Base-by-base conservation (phyloP, 1,140 invertebrate genomes). In the Leguminivora glycinivorella region DNA sequence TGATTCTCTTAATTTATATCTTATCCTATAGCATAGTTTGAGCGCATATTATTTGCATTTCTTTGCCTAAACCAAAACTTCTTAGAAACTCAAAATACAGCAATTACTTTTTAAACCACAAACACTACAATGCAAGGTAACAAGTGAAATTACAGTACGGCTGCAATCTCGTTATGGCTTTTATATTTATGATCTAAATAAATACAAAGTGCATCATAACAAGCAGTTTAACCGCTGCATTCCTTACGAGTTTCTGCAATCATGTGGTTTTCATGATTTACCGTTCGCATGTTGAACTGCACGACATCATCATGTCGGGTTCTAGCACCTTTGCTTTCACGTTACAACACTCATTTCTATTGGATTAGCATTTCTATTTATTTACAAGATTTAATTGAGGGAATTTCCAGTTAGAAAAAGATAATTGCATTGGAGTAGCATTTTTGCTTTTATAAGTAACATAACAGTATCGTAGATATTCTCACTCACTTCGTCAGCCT, bases 231-330 rank as follows among this genome's bases (percentile, higher is more conserved):
- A 6, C 43, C 7, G 17, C 1, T 9, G 19, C 19, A 22, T 52
- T 52, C 9, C 17, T 22, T 22, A 17, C 7, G 47, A 22, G 19
- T 22, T 52, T 52, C 47, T 22, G 19, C 17, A 22, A 52, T 52
- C 19, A 52, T 52, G 47, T 52, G 47, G 47, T 52, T 22, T 52
- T 52, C 14, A 52, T 52, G 47, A 52, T 22, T 52, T 52, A 22
- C 47, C n/a, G 17, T 52, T 52, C 22, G 47, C 47, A 52, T 52
- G 47, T 52, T 52, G 40, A 17, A 6, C n/a, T 52, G 6, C 19
- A 52, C 19, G 19, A 52, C n/a, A 52, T 34, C 34, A 52, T 22
- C 17, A 52, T 22, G 6, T 52, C 17, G 9, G n/a, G 47, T 22
- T 52, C 40, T 4, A n/a, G 0, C 40, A 12, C 10, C 9, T 38